Conservation (phyloP, 92 coral and sea anemone genomes). For the Umimayanthus kanabou region DNA sequence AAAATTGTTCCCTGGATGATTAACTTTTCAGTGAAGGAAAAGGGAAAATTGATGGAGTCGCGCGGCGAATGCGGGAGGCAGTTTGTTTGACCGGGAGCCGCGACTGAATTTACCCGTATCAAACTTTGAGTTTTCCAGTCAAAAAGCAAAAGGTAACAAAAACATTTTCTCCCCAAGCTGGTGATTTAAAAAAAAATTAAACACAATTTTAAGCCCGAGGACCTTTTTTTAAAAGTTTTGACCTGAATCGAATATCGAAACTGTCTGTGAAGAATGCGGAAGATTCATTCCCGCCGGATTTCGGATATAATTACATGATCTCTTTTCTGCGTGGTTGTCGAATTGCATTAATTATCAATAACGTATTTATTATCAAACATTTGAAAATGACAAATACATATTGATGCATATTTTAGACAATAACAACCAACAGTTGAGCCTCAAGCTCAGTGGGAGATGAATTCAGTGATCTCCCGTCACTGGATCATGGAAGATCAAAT, state of each 20-base stretch:
- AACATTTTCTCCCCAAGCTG: background rate
- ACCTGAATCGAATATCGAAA: background rate
- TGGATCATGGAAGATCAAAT: background rate
- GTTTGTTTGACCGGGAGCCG: too few species aligned
- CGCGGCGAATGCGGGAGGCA: too few species aligned
- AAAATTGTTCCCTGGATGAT: too few species aligned
- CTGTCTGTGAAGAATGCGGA: background rate
- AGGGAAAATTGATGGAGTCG: too few species aligned
- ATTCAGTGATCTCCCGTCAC: background rate
- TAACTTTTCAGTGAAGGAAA: too few species aligned
- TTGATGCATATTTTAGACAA: background rate
- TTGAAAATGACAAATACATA: background rate
- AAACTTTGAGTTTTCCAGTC: too few species aligned
- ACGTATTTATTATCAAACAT: background rate
- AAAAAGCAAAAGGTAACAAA: too few species aligned
- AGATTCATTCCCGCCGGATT: background rate
- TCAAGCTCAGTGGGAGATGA: constrained; percentile 21
- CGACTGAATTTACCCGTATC: too few species aligned
- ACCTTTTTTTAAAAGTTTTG: background rate
- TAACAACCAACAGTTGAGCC: background rate
- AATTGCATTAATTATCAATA: background rate
- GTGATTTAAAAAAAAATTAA: background rate
- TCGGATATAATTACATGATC: background rate
- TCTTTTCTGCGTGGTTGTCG: background rate
- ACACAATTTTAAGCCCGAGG: background rate